Evolutionary conservation across 2,888 invertebrate species (phyloP).

Genomic region (Desoria tigrina): DNA sequence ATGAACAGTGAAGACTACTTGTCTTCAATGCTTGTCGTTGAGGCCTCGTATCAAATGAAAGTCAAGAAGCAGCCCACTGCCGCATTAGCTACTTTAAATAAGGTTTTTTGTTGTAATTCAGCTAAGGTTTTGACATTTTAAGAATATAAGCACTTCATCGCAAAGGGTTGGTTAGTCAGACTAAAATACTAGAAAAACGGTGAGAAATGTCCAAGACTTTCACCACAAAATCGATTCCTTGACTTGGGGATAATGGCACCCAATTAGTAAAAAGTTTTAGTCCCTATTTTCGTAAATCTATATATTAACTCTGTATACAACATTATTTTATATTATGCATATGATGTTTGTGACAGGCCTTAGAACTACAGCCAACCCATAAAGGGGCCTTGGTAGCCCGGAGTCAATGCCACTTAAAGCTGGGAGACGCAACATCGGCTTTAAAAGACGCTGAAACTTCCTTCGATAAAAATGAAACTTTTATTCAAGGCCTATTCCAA

Average conservation of each 20-base stretch:
- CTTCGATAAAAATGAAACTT: constrained; percentile 46
- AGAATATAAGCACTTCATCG: too few species aligned
- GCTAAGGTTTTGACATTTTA: too few species aligned
- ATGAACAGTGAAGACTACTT: constrained; percentile 52
- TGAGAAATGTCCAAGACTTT: too few species aligned
- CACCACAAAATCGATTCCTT: too few species aligned
- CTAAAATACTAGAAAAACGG: too few species aligned
- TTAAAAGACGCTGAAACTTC: constrained; percentile 50
- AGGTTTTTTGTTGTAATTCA: too few species aligned
- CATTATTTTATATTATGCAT: constrained; percentile 5
- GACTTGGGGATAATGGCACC: too few species aligned
- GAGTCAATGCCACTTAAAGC: constrained; percentile 50
- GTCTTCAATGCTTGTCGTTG: constrained; percentile 47
- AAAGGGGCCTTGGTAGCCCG: constrained; percentile 51
- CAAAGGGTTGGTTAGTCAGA: too few species aligned
- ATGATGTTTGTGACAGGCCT: constrained; percentile 36
- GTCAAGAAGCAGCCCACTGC: constrained; percentile 46
- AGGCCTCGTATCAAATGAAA: constrained; percentile 50
- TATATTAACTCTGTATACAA: too few species aligned
- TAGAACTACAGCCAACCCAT: constrained; percentile 51
- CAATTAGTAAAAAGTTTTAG: too few species aligned
- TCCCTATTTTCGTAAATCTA: too few species aligned
- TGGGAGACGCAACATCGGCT: constrained; percentile 51
- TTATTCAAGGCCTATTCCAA: constrained; percentile 47
- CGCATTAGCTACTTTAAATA: constrained; percentile 34